These are phyloP conservation scores for Rachycentron canadum DNA, from an alignment of 2,797 vertebrate genomes.

Conservation along the genomic window DNA sequence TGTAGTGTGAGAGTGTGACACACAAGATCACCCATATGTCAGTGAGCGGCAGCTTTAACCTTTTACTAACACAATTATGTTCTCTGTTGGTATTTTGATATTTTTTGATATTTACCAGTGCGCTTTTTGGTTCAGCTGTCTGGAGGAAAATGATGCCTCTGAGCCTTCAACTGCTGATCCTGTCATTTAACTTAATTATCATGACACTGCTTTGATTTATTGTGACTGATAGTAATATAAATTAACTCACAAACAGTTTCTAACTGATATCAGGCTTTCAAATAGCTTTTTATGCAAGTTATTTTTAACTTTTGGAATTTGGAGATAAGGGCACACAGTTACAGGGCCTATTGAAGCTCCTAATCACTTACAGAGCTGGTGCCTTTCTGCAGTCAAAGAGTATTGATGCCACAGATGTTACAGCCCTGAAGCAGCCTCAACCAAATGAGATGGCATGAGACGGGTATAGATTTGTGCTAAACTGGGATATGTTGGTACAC, in stretches of 20 bases:
- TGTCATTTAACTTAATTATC: background rate
- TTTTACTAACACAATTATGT: conserved; percentile 16
- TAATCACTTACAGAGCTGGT: conserved; percentile 12
- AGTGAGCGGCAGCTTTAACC: conserved; percentile 7
- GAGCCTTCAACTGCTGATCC: background rate
- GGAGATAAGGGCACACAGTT: background rate
- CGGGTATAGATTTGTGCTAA: conserved; percentile 37
- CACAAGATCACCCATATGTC: background rate
- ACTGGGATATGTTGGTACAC: conserved; percentile 1
- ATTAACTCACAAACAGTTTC: background rate
- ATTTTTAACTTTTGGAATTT: conserved; percentile 17
- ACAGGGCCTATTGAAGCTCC: background rate
- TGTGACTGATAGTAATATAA: conserved; percentile 15
- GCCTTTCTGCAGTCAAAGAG: background rate
- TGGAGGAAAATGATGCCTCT: background rate
- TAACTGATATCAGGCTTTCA: background rate
- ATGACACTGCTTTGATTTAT: conserved; percentile 20
- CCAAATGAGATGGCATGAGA: conserved; percentile 13
- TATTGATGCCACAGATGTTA: conserved; percentile 15
- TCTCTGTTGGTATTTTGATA: conserved; percentile 4
- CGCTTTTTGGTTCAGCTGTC: conserved; percentile 1
- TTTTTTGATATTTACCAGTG: background rate
- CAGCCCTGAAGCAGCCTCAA: background rate
- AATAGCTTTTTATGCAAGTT: background rate
- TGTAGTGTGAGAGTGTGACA: background rate